Evolutionary conservation across 2,113 vertebrate genomes (phyloP).

Genomic region (Ciconia maguari): DNA sequence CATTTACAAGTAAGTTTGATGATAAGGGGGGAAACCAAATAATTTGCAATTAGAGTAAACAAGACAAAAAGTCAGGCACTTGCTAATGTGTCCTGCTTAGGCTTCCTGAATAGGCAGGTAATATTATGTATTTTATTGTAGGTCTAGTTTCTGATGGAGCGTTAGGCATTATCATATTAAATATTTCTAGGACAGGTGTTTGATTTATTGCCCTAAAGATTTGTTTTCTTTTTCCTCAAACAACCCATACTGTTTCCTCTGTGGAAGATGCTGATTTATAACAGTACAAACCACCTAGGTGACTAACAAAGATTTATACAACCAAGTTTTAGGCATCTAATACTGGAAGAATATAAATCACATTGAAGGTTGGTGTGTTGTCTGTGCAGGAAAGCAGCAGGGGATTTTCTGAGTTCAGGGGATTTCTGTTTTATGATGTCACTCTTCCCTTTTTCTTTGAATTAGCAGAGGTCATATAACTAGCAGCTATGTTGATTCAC

Average conservation of each 20-base stretch:
- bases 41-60: not conserved
- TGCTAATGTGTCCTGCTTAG: not conserved
- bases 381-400: not conserved
- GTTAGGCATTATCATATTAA: not conserved
- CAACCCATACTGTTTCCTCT: not conserved
- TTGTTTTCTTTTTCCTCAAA: not conserved
- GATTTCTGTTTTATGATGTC: not conserved
- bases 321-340: not conserved
- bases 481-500: not conserved
- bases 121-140: not conserved
- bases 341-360: not conserved
- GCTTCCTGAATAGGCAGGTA: not conserved
- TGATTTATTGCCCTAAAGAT: not conserved
- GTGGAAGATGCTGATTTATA: not conserved
- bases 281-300: not conserved
- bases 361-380: accelerated
- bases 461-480: not conserved
- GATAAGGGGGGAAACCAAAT: not conserved
- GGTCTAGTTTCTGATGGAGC: not conserved
- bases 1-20: not conserved
- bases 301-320: not conserved
- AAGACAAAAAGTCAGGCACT: not conserved
- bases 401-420: not conserved
- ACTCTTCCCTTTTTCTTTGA: not conserved
- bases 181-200: not conserved